Conservation (phyloP, 2,888 invertebrate genomes). For the Phortica magna region DNA sequence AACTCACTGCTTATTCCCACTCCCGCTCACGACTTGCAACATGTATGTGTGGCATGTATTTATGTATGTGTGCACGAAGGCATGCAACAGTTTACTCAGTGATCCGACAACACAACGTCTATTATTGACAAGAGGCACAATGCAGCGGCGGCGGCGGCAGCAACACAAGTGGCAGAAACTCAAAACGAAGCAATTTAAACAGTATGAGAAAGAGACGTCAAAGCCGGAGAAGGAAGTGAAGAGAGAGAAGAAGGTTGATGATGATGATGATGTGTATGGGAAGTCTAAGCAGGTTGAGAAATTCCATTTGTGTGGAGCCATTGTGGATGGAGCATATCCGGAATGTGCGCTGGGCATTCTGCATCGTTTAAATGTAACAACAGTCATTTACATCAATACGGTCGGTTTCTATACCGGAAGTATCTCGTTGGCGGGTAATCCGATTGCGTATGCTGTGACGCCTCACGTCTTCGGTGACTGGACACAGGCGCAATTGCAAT, state of each 20-base stretch:
- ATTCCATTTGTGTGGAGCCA: constrained; percentile 83
- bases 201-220: not conserved
- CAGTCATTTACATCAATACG: constrained; percentile 89
- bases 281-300: constrained; percentile 60
- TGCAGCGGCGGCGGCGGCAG: not conserved
- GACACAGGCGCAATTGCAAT: constrained; percentile 81
- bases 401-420: constrained; percentile 86
- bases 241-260: constrained; percentile 46
- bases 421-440: constrained; percentile 85
- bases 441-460: constrained; percentile 85
- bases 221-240: not conserved
- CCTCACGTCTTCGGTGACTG: constrained; percentile 84
- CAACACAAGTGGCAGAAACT: not conserved
- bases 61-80: constrained; percentile 75
- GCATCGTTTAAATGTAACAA: constrained; percentile 84
- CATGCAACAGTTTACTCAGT: constrained; percentile 83
- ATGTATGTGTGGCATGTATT: not conserved
- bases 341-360: constrained; percentile 86
- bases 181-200: not conserved
- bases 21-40: not conserved
- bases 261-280: not conserved
- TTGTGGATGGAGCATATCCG: constrained; percentile 88
- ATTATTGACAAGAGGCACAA: constrained; percentile 65
- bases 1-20: constrained; percentile 31
- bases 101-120: constrained; percentile 83